Evolutionary conservation across 2,113 vertebrate genomes (phyloP), one percentile per base, ranked within the genome.

Genomic region (Corythaixoides concolor): DNA sequence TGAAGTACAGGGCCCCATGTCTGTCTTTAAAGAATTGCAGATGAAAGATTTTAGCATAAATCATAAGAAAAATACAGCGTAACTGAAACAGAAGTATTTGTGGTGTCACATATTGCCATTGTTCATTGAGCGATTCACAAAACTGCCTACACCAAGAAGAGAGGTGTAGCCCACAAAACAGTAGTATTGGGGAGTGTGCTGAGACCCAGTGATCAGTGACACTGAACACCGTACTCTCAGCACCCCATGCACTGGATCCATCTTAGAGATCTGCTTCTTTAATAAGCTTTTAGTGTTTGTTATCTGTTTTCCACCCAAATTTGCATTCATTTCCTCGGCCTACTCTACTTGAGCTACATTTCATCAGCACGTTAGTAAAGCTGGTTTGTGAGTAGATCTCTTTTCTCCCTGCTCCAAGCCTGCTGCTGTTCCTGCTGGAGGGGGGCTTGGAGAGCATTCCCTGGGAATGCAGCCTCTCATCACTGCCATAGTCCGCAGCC

Each of bases 181-280:
- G 27, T 16, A 16, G 14, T n/a, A 19, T 1, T 70, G 41, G 55
- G 27, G 19, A 12, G 5, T 1, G 6, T 68, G 15, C 59, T 76
- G 26, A 26, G n/a, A 63, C 12, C 12, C 47, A 63, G 49, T 11
- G 12, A 11, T 26, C 19, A 13, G 35, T 11, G 8, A 6, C 35
- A 9, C 35, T 15, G 32, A 86, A 21, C 47, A 16, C 55, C 3
- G 1, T 62, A 9, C 10, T 53, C 17, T 43, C 21, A 50, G 37
- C 52, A 37, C 5, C 5, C 33, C 2, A 0, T n/a, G 27, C 64
- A 10, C 39, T 33, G 75, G 26, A 4, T 41, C 11, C 2, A 2
- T 56, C 26, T n/a, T 24, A 18, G 37, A 18, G 11, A 27, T 79
- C 33, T 33, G 3, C 35, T 58, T 28, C 37, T 68, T 89, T 58